Percentiles rank a stretch among this genome's conserved stretches.
Conservation (phyloP, 1,140 invertebrate genomes). For the Epicauta chinensis region DNA sequence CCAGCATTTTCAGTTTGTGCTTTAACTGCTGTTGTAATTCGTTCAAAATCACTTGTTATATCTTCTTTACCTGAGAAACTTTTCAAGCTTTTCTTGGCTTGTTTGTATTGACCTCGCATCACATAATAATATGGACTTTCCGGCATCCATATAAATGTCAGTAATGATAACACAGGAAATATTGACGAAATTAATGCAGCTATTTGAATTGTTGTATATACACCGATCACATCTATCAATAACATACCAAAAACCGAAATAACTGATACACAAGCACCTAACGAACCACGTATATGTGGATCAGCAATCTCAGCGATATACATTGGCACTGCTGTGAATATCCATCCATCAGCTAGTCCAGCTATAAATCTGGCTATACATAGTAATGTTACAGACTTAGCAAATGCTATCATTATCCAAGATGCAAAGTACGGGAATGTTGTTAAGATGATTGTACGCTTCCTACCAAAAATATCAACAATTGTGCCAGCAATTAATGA, state of each 20-base stretch:
- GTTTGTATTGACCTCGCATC: constrained; percentile 15
- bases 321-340: constrained; percentile 56
- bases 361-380: constrained; percentile 40
- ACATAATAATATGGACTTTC: constrained; percentile 44
- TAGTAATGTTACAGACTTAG: constrained; percentile 44
- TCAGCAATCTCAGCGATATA: constrained; percentile 62
- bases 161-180: constrained; percentile 52
- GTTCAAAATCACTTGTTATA: constrained; percentile 46
- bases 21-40: constrained; percentile 52
- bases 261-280: constrained; percentile 31
- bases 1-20: constrained; percentile 50
- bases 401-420: constrained; percentile 56
- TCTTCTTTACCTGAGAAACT: constrained; percentile 36
- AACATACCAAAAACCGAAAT: constrained; percentile 54
- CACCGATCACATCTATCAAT: constrained; percentile 59
- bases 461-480: constrained; percentile 55
- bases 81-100: constrained; percentile 27
- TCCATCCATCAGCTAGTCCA: constrained; percentile 51
- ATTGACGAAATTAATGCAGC: constrained; percentile 51
- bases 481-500: constrained; percentile 44
- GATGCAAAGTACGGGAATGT: constrained; percentile 52
- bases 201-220: constrained; percentile 51
- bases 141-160: constrained; percentile 47
- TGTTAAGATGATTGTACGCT: constrained; percentile 55
- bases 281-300: constrained; percentile 54